phyloP scores from a whole-genome alignment of 1,140 invertebrate genomes.

The Platorchestia sp. region DNA sequence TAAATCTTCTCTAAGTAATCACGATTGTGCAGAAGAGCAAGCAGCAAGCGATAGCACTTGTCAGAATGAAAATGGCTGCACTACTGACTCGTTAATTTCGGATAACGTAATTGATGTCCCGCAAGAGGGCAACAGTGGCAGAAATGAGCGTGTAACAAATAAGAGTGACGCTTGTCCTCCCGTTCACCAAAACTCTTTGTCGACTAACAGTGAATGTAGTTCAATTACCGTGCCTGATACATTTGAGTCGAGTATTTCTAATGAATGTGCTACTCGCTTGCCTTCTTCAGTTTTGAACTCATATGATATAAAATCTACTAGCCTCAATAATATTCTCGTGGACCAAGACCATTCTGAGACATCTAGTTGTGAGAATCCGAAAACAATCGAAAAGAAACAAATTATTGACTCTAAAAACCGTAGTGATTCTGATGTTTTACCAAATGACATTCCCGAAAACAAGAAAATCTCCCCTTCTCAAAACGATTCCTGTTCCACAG shows the following conservation, averaged over 20 bases:
- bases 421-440: not conserved
- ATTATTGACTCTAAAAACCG: not conserved
- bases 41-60: not conserved
- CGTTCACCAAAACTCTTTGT: not conserved
- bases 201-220: not conserved
- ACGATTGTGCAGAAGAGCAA: not conserved
- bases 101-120: not conserved
- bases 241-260: not conserved
- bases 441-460: not conserved
- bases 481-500: not conserved
- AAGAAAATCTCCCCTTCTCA: not conserved
- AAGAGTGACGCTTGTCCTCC: not conserved
- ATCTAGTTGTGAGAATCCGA: not conserved
- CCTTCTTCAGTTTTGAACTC: not conserved
- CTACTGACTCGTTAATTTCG: not conserved
- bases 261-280: not conserved
- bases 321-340: not conserved
- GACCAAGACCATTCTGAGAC: not conserved
- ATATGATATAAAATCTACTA: not conserved
- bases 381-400: not conserved
- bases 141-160: not conserved
- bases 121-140: not conserved
- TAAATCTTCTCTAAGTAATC: not conserved
- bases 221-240: not conserved
- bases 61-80: not conserved